These are phyloP conservation scores for Lucifuga dentata DNA, from an alignment of 2,113 vertebrate genomes.

Conservation along the genomic window DNA sequence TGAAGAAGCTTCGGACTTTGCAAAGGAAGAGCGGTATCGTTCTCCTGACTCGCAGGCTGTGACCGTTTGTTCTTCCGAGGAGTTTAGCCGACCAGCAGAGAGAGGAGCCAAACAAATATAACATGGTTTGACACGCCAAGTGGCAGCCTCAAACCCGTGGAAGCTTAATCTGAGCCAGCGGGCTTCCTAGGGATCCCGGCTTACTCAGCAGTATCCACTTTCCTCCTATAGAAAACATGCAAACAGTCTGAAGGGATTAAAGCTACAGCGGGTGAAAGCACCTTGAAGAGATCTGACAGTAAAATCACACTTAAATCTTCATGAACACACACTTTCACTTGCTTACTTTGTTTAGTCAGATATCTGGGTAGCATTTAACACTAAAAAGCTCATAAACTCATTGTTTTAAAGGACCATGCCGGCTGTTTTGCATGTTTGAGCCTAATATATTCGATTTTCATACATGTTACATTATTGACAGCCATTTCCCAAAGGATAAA, in stretches of 20 bases:
- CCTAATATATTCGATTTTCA: no score
- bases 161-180: constrained; percentile 50
- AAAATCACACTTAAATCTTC: constrained; percentile 7
- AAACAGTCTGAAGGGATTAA: not conserved
- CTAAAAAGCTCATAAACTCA: no score
- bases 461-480: no score
- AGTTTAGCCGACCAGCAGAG: constrained; percentile 62
- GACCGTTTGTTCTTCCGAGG: constrained; percentile 54
- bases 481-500: no score
- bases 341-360: constrained; percentile 5
- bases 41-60: not conserved
- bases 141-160: constrained; percentile 54
- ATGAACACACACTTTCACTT: not conserved
- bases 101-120: constrained; percentile 47
- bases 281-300: constrained; percentile 20
- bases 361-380: not conserved
- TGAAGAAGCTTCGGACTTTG: constrained; percentile 22
- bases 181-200: constrained; percentile 37
- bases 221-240: constrained; percentile 9
- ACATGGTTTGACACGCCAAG: constrained; percentile 56
- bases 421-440: no score
- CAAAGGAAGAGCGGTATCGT: constrained; percentile 3
- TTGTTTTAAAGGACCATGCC: no score
- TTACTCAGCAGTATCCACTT: constrained; percentile 40
- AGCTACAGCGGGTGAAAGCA: not conserved